Conservation (phyloP, 2,113 vertebrate species). For the Phylloscopus trochilus region DNA sequence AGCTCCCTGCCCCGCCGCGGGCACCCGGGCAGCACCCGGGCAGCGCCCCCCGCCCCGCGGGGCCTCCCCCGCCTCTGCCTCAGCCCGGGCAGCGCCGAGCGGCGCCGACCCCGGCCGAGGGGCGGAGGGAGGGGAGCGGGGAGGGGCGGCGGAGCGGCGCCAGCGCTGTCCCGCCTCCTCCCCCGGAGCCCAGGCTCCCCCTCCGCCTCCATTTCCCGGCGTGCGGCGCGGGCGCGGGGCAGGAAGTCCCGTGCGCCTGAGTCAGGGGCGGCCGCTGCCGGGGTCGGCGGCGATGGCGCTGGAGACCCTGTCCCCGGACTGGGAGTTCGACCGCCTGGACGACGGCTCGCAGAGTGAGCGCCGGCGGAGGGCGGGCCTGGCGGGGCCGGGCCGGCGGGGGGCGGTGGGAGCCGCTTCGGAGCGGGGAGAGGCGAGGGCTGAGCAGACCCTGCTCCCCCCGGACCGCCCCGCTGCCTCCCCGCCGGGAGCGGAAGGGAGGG, state of each 20-base stretch:
- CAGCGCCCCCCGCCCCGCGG: not conserved
- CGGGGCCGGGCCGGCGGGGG: not conserved
- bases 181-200: not conserved
- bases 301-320: slow-evolving; percentile 88
- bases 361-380: not conserved
- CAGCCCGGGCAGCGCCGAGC: accelerated
- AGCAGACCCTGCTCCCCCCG: not conserved
- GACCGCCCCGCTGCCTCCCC: not conserved
- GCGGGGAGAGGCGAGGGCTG: not conserved
- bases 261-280: slow-evolving; percentile 57
- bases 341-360: slow-evolving; percentile 95
- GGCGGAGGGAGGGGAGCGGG: too few species aligned
- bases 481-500: not conserved
- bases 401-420: not conserved
- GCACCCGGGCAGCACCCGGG: not conserved
- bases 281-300: slow-evolving; percentile 78
- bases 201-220: slow-evolving; percentile 69
- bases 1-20: not conserved
- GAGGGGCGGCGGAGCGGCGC: not conserved
- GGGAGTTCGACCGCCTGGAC: slow-evolving; percentile 96
- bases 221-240: slow-evolving; percentile 31
- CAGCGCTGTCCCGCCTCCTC: not conserved
- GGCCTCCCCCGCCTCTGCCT: not conserved
- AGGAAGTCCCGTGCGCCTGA: slow-evolving; percentile 55
- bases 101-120: accelerated